Evolutionary conservation across 2,888 invertebrate species (phyloP).

Genomic region (Mesodorylaimus sp.): DNA sequence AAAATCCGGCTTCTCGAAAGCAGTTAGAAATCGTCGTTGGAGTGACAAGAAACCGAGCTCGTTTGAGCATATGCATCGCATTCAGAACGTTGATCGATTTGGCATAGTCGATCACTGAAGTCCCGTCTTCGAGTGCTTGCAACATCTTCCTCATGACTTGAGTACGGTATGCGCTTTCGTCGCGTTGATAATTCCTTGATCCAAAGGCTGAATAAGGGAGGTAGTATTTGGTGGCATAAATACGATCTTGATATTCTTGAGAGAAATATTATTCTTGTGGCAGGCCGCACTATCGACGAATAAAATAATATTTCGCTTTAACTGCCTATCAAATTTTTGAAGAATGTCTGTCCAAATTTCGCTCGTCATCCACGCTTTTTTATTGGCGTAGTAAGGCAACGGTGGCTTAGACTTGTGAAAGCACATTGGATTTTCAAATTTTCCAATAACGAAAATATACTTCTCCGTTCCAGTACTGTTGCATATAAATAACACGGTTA

Average conservation of each 20-base stretch:
- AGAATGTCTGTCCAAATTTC: neutral
- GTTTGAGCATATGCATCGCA: neutral
- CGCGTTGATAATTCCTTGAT: neutral
- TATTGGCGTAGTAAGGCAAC: neutral
- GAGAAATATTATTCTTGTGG: neutral
- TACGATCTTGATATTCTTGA: neutral
- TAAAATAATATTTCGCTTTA: neutral
- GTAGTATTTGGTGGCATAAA: neutral
- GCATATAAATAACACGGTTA: neutral
- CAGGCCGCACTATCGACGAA: neutral
- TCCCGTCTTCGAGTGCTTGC: neutral
- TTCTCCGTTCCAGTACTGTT: neutral
- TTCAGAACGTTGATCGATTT: neutral
- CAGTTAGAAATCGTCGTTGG: neutral
- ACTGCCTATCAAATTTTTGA: neutral
- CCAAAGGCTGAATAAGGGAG: neutral
- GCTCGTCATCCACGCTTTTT: neutral
- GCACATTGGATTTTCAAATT: neutral
- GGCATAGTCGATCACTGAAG: neutral
- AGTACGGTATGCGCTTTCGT: neutral
- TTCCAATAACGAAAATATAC: neutral
- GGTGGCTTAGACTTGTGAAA: neutral
- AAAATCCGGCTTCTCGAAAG: neutral
- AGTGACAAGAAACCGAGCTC: neutral
- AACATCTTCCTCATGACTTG: neutral